phyloP scores from a whole-genome alignment of 2,113 vertebrate species.

The Aix galericulata region DNA sequence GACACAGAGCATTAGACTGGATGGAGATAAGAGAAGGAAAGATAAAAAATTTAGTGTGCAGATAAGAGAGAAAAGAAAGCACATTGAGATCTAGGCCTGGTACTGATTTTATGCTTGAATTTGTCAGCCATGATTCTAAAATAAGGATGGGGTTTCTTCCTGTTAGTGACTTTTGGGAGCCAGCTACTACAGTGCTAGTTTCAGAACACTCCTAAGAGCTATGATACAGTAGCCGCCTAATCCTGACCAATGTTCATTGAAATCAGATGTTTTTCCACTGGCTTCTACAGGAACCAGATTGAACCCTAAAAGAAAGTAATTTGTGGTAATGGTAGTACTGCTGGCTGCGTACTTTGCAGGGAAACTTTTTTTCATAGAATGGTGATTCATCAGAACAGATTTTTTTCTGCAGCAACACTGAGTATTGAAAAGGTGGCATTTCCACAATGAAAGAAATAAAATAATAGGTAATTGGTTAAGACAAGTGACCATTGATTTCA shows the following conservation, averaged over 20 bases:
- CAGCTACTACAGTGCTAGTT: background rate
- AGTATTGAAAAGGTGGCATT: background rate
- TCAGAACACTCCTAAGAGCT: background rate
- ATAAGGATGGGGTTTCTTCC: background rate
- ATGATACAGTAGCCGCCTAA: background rate
- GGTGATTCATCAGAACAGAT: background rate
- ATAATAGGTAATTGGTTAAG: background rate
- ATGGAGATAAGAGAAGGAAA: background rate
- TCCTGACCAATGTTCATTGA: fast-evolving
- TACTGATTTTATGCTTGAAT: background rate
- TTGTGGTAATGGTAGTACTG: background rate
- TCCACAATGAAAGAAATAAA: background rate
- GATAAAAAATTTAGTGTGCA: background rate
- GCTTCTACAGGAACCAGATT: background rate
- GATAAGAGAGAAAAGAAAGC: background rate
- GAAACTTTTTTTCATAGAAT: background rate
- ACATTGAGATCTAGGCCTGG: background rate
- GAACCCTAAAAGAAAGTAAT: background rate
- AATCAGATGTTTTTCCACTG: background rate
- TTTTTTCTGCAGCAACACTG: background rate
- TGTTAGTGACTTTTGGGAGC: background rate
- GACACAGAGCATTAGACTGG: background rate
- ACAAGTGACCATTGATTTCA: background rate
- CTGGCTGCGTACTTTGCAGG: background rate
- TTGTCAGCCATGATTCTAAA: background rate